A percentile compares a stretch with the other conserved stretches of the same genome.
Conservation (phyloP, 2,797 vertebrate species). For the Silurus lanzhouensis region DNA sequence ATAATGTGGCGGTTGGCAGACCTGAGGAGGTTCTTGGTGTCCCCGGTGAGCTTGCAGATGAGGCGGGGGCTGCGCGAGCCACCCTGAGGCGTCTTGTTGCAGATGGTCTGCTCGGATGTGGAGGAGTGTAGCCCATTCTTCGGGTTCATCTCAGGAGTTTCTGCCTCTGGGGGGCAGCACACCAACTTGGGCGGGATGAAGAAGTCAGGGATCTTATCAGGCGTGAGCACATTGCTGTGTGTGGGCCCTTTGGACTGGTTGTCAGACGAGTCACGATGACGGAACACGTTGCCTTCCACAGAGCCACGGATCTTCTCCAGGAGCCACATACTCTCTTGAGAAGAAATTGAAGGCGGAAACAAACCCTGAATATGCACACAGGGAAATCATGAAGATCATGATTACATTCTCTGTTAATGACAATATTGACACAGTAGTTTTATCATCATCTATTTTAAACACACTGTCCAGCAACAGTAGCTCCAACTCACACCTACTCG, state of each 20-base stretch:
- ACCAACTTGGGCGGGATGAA: conserved; percentile 94
- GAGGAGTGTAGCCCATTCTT: conserved; percentile 75
- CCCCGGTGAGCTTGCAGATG: conserved; percentile 78
- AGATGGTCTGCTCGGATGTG: conserved; percentile 79
- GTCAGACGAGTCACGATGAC: conserved; percentile 47
- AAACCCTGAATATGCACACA: conserved; percentile 38
- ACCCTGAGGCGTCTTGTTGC: conserved; percentile 75
- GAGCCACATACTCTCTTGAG: conserved; percentile 59
- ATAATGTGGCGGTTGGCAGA: conserved; percentile 90
- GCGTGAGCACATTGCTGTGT: conserved; percentile 95
- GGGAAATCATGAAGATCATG: not conserved
- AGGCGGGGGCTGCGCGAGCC: conserved; percentile 88
- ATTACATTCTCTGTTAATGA: not conserved
- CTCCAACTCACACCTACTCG: conserved; percentile 8
- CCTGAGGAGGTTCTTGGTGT: conserved; percentile 83
- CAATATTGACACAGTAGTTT: not conserved
- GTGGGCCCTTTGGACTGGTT: conserved; percentile 66
- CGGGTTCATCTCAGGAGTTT: conserved; percentile 62
- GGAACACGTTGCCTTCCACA: conserved; percentile 55
- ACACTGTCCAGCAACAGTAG: conserved; percentile 5
- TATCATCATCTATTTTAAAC: not conserved
- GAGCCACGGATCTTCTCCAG: conserved; percentile 65
- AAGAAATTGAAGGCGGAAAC: conserved; percentile 13
- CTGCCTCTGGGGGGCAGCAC: conserved; percentile 75
- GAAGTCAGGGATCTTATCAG: conserved; percentile 96